Conservation (phyloP, 2,797 vertebrate genomes). For the Crocidura indochinensis region DNA sequence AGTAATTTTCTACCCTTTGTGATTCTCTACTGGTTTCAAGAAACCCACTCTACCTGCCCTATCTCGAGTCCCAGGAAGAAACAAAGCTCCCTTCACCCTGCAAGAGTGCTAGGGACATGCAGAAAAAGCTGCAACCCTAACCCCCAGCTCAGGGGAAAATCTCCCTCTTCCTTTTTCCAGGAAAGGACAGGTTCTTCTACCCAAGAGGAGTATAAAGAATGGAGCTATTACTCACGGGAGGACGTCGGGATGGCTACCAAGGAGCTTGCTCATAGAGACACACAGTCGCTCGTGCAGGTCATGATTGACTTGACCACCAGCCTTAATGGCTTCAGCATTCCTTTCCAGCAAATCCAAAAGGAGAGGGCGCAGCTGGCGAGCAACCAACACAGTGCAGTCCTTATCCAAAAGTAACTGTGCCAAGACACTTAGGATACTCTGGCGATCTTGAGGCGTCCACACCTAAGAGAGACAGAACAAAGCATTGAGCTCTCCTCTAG, state of each 20-base stretch:
- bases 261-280: conserved; percentile 97
- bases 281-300: conserved; percentile 97
- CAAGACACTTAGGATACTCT: conserved; percentile 93
- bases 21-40: too few species aligned
- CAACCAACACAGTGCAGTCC: conserved; percentile 95
- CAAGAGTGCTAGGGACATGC: too few species aligned
- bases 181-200: too few species aligned
- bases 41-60: too few species aligned
- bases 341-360: conserved; percentile 97
- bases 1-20: too few species aligned
- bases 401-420: conserved; percentile 96
- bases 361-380: conserved; percentile 94
- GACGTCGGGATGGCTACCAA: conserved; percentile 94
- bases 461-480: conserved; percentile 88
- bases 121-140: too few species aligned
- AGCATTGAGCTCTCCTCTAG: background rate
- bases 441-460: conserved; percentile 96
- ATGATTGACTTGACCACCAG: conserved; percentile 93
- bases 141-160: too few species aligned
- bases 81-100: too few species aligned
- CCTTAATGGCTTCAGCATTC: conserved; percentile 94
- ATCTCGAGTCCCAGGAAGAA: too few species aligned
- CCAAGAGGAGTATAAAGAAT: background rate
- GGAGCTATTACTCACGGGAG: conserved; percentile 92
- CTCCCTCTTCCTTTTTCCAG: too few species aligned